Conservation (phyloP, 2,113 vertebrate genomes). For the Dissostichus mawsoni region DNA sequence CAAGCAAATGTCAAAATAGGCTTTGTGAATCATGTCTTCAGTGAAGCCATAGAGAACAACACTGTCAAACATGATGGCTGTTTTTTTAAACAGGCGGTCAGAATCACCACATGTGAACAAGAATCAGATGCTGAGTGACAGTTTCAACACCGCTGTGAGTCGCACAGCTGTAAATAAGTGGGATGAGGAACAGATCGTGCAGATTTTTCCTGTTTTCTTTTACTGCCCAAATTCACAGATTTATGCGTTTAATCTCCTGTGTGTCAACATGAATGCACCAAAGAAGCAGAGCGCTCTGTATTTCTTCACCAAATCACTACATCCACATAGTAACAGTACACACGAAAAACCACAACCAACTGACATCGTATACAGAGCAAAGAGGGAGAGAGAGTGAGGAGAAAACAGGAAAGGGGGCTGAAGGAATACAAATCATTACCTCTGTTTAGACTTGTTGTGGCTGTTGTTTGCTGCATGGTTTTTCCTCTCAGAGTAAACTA, state of each 20-base stretch:
- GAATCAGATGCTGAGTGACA: slow-evolving; percentile 62
- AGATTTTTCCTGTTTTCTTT: not conserved
- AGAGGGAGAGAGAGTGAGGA: slow-evolving; percentile 7
- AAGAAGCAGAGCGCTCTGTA: slow-evolving; percentile 1
- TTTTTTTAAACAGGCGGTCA: slow-evolving; percentile 50
- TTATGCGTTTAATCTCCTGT: slow-evolving; percentile 1
- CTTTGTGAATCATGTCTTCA: slow-evolving; percentile 38
- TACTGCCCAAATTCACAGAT: slow-evolving; percentile 14
- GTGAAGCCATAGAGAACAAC: slow-evolving; percentile 26
- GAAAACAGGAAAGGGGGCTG: not conserved
- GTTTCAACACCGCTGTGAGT: slow-evolving; percentile 50
- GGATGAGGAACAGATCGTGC: slow-evolving; percentile 22
- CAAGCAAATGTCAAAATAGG: slow-evolving; percentile 30
- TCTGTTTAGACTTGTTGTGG: slow-evolving; percentile 54
- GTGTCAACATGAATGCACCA: slow-evolving; percentile 7
- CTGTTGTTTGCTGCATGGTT: slow-evolving; percentile 59
- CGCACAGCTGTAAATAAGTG: slow-evolving; percentile 64
- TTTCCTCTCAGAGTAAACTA: slow-evolving; percentile 50
- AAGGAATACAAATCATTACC: slow-evolving; percentile 38
- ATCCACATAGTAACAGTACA: slow-evolving; percentile 22
- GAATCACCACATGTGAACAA: slow-evolving; percentile 59
- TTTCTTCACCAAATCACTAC: slow-evolving; percentile 32
- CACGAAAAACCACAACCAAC: slow-evolving; percentile 44
- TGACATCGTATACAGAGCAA: slow-evolving; percentile 19
- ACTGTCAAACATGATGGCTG: slow-evolving; percentile 53